Conservation (phyloP, 2,888 invertebrate species). For the Tricholauxania praeusta region DNA sequence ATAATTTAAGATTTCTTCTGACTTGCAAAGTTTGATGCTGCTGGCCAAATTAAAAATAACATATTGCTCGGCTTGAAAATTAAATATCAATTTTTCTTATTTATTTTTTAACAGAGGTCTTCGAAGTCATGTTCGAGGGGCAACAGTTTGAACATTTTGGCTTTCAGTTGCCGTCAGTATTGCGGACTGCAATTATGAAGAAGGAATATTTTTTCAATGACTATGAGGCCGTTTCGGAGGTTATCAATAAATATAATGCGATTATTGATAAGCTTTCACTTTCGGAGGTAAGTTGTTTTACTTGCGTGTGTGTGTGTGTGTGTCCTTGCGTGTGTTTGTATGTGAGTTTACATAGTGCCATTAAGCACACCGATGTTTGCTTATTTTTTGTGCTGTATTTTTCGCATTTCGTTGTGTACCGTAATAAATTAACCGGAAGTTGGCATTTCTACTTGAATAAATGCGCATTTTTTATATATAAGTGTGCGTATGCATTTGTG, state of each 20-base stretch:
- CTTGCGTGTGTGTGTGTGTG: constrained; percentile 4
- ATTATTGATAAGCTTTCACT: constrained; percentile 75
- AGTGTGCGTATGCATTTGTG: neutral
- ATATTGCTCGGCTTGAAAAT: neutral
- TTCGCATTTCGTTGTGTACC: constrained; percentile 23
- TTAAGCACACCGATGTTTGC: constrained; percentile 12
- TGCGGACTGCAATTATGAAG: constrained; percentile 71
- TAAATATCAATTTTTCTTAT: neutral
- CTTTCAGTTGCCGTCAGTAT: constrained; percentile 70
- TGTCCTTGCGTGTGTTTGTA: neutral
- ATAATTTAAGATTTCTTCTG: too few relatives aligned
- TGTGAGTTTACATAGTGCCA: constrained; percentile 12
- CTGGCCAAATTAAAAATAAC: constrained; percentile 22
- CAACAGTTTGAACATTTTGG: constrained; percentile 81
- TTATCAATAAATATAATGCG: constrained; percentile 76
- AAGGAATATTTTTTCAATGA: constrained; percentile 73
- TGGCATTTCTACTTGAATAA: constrained; percentile 35
- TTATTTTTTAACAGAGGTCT: constrained; percentile 68
- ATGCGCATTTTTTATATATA: neutral
- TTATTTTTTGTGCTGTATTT: too few relatives aligned
- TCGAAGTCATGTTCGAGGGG: constrained; percentile 78
- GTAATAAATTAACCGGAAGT: constrained; percentile 41
- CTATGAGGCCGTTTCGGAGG: constrained; percentile 72
- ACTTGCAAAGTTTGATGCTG: neutral
- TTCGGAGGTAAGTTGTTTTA: constrained; percentile 73